phyloP scores from a whole-genome alignment of 2,888 invertebrate species.

The Vandiemenella viatica region DNA sequence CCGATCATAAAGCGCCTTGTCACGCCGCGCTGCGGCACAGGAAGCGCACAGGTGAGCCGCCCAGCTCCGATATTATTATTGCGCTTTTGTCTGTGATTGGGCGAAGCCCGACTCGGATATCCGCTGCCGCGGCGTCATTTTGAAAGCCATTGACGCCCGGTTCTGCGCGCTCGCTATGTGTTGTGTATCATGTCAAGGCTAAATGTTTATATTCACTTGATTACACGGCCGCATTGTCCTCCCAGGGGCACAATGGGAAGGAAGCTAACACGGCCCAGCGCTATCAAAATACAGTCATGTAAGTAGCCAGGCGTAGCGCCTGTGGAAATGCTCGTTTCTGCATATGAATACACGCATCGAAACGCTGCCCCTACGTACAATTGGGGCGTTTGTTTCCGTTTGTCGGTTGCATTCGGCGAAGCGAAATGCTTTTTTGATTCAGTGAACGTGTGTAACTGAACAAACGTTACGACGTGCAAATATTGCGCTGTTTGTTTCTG shows the following conservation, averaged over 20 bases:
- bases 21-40: no score
- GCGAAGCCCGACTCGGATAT: background rate
- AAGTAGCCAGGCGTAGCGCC: background rate
- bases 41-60: background rate
- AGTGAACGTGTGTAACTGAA: no score
- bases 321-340: no score
- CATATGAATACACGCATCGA: no score
- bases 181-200: background rate
- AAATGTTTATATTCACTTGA: background rate
- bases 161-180: no score
- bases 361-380: no score
- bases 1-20: no score
- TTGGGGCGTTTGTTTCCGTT: no score
- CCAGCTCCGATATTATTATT: background rate
- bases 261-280: background rate
- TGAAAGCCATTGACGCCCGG: background rate
- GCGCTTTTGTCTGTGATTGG: background rate
- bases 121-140: background rate
- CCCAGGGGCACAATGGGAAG: background rate
- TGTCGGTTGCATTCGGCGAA: no score
- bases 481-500: no score
- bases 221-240: background rate
- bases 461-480: no score
- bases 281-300: background rate
- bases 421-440: no score